Base-by-base conservation (phyloP, 2,888 invertebrate species). In the Drepanosiphum platanoidis region DNA sequence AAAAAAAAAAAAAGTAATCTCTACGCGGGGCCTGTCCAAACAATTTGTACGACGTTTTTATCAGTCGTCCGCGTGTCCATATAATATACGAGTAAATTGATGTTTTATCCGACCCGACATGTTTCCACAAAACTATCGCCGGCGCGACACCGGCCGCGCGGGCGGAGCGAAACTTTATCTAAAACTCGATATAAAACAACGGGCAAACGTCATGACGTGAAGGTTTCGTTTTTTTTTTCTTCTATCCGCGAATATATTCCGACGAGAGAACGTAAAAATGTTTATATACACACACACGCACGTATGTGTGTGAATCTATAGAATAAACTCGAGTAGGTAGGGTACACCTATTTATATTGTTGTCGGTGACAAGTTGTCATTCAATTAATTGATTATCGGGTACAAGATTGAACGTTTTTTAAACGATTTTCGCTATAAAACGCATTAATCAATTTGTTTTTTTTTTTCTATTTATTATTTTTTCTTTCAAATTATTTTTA, bases 361-460 rank as follows among this genome's bases (percentile, higher is more conserved):
- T n/a, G n/a, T 27, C 8, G 61, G 27, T 61, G 61, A 61, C 61
- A 61, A 27, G 61, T 27, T 61, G 27, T 27, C 61, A 61, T 61
- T 61, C n/a, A 61, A 61, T 61, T 61, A 61, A 61, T 61, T 61
- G 61, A 61, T 61, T 61, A 61, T 61, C 8, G 18, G 58, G 13
- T 46, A 61, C 3, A 61, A 61, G 61, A 61, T 61, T 61, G 61
- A 61, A 61, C 61, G 27, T 22, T 61, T 61, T 61, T 27, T 61
- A 61, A 61, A 61, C 27, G 39, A 22, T 71, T 36, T 27, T 27
- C 39, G 27, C 4, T 34, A 36, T 36, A 8, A 77, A 77, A 77
- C 27, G 3, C 75, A 75, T 75, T 75, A 58, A 61, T 61, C 34
- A 36, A 36, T 77, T 77, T 34, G 2, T 58, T 36, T 58, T 34